These are phyloP conservation scores for Zosterops lateralis DNA, from an alignment of 2,113 vertebrate species.

Conservation along the genomic window DNA sequence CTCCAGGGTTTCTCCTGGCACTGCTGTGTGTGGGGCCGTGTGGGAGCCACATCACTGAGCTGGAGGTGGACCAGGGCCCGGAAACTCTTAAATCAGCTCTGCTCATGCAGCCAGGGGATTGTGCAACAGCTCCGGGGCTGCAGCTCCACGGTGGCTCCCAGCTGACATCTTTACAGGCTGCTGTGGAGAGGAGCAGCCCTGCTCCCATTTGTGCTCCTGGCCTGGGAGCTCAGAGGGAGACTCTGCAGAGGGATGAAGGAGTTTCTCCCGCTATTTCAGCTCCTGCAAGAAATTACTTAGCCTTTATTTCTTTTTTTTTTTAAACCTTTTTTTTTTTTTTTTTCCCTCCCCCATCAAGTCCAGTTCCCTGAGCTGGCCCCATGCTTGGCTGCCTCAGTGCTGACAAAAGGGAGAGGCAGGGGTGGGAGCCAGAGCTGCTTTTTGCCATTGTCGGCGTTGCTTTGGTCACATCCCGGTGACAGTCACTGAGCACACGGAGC, in stretches of 20 bases:
- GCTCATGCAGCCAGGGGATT: constrained; percentile 28
- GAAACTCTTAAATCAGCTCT: constrained; percentile 48
- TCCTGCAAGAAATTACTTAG: neutral
- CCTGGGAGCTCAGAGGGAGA: neutral
- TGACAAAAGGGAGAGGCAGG: constrained; percentile 29
- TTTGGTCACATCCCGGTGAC: neutral
- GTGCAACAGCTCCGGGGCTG: constrained; percentile 13
- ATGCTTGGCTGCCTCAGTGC: constrained; percentile 27
- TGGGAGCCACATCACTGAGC: constrained; percentile 26
- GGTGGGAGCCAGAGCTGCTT: neutral
- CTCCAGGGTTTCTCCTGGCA: neutral
- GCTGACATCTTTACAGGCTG: constrained; percentile 36
- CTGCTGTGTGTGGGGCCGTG: neutral
- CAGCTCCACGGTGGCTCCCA: neutral
- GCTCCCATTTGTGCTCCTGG: constrained; percentile 4
- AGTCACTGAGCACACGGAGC: neutral
- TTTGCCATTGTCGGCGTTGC: neutral
- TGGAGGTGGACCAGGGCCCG: constrained; percentile 39
- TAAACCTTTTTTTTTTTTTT: neutral
- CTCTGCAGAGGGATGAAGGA: neutral
- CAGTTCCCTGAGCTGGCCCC: constrained; percentile 33
- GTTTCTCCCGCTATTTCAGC: neutral
- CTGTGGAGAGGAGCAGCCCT: neutral
- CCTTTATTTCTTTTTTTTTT: neutral
- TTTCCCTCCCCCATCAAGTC: neutral